Base-by-base conservation (phyloP, 2,113 vertebrate species). In the Ammospiza nelsoni region DNA sequence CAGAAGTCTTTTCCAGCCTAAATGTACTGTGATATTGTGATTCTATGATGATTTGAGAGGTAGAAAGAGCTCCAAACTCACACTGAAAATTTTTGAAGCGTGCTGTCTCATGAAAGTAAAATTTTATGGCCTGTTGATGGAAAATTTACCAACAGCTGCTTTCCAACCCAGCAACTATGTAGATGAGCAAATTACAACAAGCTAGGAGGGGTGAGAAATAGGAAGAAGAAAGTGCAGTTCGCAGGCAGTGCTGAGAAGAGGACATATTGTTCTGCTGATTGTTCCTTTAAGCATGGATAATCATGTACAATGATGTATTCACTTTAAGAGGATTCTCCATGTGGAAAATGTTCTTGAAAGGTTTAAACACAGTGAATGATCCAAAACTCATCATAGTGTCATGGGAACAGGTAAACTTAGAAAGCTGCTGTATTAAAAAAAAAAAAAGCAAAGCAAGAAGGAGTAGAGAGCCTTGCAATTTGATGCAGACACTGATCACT, bases 261-360 rank as follows among this genome's bases (percentile, higher is more conserved):
- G 83, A 87, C 68, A 68, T 86, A 96, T 77, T 97, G 77, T 95
- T 97, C 75, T 93, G 62, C 59, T 83, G 82, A 91, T 95, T 94
- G 75, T 94, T 97, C 35, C 49, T 96, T 92, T 96, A 96, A 97
- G 92, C 95, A 79, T 96, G 77, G 83, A 94, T 98, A 96, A 97
- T 96, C 93, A 87, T 78, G 77, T 84, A 97, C 89, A 95, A 87
- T 96, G 89, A 93, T 95, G 78, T 92, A 96, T 92, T 94, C 67
- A 73, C 39, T 95, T 95, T 73, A 92, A 96, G 91, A 97, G 67
- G 72, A 94, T 96, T 97, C 91, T 92, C 95, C 91, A 96, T 80
- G 92, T 97, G 92, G 89, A 98, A 97, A 97, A 96, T 65, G 22
- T 92, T 96, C 94, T 94, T 96, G 96, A 96, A 97, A 95, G 49